phyloP scores from a whole-genome alignment of 2,888 invertebrate species.

The Gerris lacustris region DNA sequence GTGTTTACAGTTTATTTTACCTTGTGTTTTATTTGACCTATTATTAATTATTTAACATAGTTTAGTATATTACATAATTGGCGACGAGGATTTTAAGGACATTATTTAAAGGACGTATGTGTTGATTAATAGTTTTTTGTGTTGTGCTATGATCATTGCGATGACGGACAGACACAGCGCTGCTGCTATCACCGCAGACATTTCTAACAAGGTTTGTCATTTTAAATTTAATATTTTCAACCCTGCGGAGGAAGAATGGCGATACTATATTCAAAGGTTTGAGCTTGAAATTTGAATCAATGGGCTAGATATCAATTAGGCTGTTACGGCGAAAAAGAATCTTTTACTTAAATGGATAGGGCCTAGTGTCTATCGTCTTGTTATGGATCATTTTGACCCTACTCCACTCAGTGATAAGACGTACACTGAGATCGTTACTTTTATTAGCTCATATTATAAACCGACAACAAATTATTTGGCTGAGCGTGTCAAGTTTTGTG shows the following conservation, averaged over 20 bases:
- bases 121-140: too few relatives aligned
- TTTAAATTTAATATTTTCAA: neutral
- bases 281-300: conserved; percentile 8
- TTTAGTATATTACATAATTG: too few relatives aligned
- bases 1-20: too few relatives aligned
- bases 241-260: neutral
- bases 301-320: neutral
- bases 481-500: neutral
- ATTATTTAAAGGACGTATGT: too few relatives aligned
- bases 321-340: neutral
- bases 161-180: conserved; percentile 2
- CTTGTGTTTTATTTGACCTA: too few relatives aligned
- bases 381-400: neutral
- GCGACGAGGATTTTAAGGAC: too few relatives aligned
- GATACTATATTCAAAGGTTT: conserved; percentile 8
- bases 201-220: neutral
- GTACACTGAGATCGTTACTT: neutral
- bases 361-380: neutral
- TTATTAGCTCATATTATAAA: neutral
- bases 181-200: too few relatives aligned
- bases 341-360: neutral
- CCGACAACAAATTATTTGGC: neutral
- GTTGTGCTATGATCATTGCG: too few relatives aligned
- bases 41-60: too few relatives aligned
- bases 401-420: neutral